Conservation (phyloP, 2,113 vertebrate genomes). For the Casuarius casuarius region DNA sequence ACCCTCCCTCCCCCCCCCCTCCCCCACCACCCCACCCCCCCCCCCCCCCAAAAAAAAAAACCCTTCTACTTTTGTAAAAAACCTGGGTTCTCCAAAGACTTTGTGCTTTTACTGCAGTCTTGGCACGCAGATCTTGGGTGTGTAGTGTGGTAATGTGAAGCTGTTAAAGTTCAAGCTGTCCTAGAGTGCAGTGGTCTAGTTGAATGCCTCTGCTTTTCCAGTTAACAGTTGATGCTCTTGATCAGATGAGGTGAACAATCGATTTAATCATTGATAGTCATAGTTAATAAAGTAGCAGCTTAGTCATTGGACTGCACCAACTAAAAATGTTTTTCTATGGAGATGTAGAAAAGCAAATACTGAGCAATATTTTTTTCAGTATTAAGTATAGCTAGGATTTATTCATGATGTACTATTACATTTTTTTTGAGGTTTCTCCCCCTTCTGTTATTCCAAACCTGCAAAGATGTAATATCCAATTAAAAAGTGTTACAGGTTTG, state of each 20-base stretch:
- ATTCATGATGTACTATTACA: not conserved
- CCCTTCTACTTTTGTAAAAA: no score
- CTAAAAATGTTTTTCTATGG: not conserved
- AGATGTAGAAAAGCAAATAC: not conserved
- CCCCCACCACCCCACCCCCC: no score
- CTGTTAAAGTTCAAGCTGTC: accelerated
- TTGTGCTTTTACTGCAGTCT: not conserved
- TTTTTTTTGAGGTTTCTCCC: not conserved
- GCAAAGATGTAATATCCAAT: not conserved
- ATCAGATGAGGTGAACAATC: not conserved
- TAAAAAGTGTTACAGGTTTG: not conserved
- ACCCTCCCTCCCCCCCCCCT: not conserved
- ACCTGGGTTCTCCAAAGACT: not conserved
- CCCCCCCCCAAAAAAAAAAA: not conserved
- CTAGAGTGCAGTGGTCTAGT: not conserved
- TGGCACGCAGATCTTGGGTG: accelerated
- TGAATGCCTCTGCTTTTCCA: accelerated
- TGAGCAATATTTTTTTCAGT: not conserved
- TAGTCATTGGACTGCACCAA: not conserved
- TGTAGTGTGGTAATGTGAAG: accelerated
- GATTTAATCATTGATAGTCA: not conserved
- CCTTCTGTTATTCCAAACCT: accelerated
- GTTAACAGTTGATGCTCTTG: not conserved
- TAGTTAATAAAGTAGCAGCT: not conserved
- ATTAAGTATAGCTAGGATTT: not conserved